Conservation (phyloP, 2,888 invertebrate species). For the Phragmatobia fuliginosa region DNA sequence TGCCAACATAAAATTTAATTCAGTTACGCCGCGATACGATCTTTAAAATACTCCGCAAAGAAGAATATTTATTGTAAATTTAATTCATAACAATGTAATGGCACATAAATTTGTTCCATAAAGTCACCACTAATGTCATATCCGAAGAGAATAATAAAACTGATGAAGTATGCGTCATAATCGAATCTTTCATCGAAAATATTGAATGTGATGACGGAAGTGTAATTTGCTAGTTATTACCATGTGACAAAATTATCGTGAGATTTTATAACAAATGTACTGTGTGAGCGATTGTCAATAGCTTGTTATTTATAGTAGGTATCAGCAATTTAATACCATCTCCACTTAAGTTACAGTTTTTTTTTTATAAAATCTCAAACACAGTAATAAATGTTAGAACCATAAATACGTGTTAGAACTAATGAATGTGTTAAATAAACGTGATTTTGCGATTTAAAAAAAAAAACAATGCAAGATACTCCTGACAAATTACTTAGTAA, state of each 20-base stretch:
- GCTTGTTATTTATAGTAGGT: neutral
- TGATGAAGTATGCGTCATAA: conserved; percentile 52
- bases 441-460: no score
- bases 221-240: conserved; percentile 25
- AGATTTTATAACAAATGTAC: conserved; percentile 9
- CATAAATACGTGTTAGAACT: no score
- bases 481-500: no score
- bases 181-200: conserved; percentile 58
- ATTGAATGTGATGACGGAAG: conserved; percentile 53
- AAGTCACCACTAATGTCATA: conserved; percentile 54
- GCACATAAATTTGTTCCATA: conserved; percentile 55
- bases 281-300: neutral
- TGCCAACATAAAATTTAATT: conserved; percentile 29
- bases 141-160: conserved; percentile 54
- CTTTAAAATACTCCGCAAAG: conserved; percentile 26
- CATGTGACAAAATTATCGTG: conserved; percentile 24
- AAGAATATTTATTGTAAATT: conserved; percentile 37
- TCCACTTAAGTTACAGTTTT: neutral
- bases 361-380: no score
- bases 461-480: no score
- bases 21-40: conserved; percentile 25
- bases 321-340: neutral
- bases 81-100: conserved; percentile 47
- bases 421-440: no score
- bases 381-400: no score